Conservation (phyloP, 2,888 invertebrate species). For the Caenorhabditis sp. region DNA sequence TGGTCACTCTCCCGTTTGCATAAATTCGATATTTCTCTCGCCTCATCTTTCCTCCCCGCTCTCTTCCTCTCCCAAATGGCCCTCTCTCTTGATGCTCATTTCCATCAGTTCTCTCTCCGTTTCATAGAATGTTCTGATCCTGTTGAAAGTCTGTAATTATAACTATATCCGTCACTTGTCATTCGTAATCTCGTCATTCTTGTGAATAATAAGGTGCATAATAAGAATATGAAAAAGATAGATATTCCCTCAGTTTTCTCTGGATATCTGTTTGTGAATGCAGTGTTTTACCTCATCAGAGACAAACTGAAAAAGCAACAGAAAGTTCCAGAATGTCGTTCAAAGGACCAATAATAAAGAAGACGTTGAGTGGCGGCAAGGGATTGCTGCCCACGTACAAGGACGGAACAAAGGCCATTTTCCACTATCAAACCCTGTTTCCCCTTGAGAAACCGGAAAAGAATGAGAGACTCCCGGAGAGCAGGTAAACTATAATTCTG, state of each 20-base stretch:
- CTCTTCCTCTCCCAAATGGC: slow-evolving; percentile 2
- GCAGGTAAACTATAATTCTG: slow-evolving; percentile 44
- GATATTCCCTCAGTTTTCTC: slow-evolving; percentile 5
- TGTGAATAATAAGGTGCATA: slow-evolving; percentile 19
- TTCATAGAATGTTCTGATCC: slow-evolving; percentile 1
- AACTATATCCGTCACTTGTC: slow-evolving; percentile 16
- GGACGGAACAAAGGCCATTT: slow-evolving; percentile 76
- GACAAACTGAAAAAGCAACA: neutral
- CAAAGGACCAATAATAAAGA: slow-evolving; percentile 54
- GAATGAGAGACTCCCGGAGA: slow-evolving; percentile 67
- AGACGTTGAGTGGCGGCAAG: slow-evolving; percentile 71
- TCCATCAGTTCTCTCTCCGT: slow-evolving; percentile 2
- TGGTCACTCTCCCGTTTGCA: neutral
- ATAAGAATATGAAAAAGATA: slow-evolving; percentile 13
- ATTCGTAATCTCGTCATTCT: slow-evolving; percentile 14
- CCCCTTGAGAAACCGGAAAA: slow-evolving; percentile 63
- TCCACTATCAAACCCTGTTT: slow-evolving; percentile 74
- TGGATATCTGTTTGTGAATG: neutral
- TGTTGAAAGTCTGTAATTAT: neutral
- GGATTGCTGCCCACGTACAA: slow-evolving; percentile 69
- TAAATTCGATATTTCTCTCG: slow-evolving; percentile 1
- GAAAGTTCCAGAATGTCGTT: slow-evolving; percentile 16
- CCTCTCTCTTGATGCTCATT: slow-evolving; percentile 35
- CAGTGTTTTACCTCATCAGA: neutral
- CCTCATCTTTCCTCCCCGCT: slow-evolving; percentile 17